Percentiles rank a stretch among this genome's conserved stretches.
These are phyloP conservation scores for Pollenia angustigena DNA, from an alignment of 2,888 invertebrate species.

Conservation along the genomic window DNA sequence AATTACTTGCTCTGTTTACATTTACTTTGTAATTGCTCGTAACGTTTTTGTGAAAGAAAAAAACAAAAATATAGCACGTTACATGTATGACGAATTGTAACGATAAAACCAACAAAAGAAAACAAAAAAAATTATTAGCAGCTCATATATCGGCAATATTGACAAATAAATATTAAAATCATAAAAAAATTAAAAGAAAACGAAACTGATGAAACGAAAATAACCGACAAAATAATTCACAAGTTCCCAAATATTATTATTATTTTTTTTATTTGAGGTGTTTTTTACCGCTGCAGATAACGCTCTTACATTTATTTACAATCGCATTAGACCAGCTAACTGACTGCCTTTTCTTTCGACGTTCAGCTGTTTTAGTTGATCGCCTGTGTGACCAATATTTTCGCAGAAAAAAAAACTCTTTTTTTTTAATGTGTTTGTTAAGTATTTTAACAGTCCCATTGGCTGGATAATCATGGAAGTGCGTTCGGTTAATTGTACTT, in stretches of 20 bases:
- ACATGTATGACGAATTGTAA: conserved; percentile 30
- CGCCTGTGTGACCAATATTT: too few species aligned
- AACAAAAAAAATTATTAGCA: conserved; percentile 55
- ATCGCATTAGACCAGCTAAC: conserved; percentile 26
- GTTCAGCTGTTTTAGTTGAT: too few species aligned
- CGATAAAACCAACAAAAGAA: conserved; percentile 46
- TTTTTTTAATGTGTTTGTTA: conserved; percentile 4
- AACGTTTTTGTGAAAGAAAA: conserved; percentile 25
- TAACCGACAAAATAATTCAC: conserved; percentile 49
- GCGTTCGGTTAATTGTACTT: neutral
- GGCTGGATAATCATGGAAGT: conserved; percentile 20
- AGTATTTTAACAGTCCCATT: conserved; percentile 22
- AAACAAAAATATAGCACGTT: conserved; percentile 22
- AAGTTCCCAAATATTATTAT: conserved; percentile 3
- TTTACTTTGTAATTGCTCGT: conserved; percentile 14
- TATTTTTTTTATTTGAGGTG: conserved; percentile 4
- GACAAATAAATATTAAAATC: conserved; percentile 64
- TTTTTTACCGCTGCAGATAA: conserved; percentile 47
- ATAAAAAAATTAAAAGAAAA: conserved; percentile 4
- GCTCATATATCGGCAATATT: conserved; percentile 56
- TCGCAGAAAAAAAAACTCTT: neutral
- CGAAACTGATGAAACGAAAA: conserved; percentile 50
- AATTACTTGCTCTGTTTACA: conserved; percentile 1
- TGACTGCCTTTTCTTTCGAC: neutral
- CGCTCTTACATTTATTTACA: conserved; percentile 47